phyloP scores from a whole-genome alignment of 2,888 invertebrate species.

The Onchidella celtica region DNA sequence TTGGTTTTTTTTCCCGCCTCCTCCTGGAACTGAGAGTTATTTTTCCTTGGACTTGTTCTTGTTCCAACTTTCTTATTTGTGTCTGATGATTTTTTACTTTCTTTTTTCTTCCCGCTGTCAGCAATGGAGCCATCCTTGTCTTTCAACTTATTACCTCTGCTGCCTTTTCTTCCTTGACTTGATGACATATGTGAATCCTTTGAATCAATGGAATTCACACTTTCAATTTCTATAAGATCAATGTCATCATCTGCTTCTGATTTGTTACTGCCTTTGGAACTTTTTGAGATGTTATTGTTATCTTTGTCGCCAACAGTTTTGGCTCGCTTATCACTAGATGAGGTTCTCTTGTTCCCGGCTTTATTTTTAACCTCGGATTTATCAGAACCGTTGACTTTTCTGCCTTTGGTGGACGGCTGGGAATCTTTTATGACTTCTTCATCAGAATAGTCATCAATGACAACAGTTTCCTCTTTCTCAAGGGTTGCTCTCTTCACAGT shows the following conservation, averaged over 20 bases:
- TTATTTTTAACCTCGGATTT: background rate
- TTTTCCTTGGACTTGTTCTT: conserved; percentile 25
- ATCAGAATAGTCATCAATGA: conserved; percentile 37
- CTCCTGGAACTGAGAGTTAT: conserved; percentile 5
- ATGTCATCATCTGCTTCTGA: background rate
- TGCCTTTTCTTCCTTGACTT: background rate
- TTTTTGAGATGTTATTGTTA: background rate
- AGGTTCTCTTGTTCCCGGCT: background rate
- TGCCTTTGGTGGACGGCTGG: background rate
- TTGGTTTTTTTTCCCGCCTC: background rate
- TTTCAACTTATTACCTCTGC: background rate
- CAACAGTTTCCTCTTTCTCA: background rate
- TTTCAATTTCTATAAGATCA: conserved; percentile 22
- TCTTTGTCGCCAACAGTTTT: too few species aligned
- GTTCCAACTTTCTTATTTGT: background rate
- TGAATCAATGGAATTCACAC: conserved; percentile 13
- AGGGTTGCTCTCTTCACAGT: background rate
- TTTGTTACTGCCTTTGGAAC: background rate
- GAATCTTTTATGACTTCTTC: conserved; percentile 39
- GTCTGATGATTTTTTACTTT: background rate
- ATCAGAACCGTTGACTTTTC: background rate
- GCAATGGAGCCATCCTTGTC: too few species aligned
- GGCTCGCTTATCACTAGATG: background rate
- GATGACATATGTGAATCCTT: background rate
- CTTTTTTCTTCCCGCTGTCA: background rate